Conservation (phyloP, 2,888 invertebrate genomes). For the Chloroclystis v-ata region DNA sequence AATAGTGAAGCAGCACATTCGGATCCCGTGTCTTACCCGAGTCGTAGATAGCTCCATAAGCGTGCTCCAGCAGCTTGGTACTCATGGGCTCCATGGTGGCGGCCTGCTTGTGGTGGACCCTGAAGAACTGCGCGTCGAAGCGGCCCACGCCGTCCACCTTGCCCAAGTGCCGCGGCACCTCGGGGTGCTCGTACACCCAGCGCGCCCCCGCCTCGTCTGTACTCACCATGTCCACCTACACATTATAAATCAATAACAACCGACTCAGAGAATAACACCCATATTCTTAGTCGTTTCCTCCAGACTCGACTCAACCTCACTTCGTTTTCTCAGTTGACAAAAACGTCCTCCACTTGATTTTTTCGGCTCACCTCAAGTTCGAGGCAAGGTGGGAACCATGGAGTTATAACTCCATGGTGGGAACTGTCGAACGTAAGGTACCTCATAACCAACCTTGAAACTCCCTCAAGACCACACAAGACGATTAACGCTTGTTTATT, state of each 20-base stretch:
- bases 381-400: too few relatives aligned
- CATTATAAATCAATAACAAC: neutral
- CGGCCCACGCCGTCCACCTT: constrained; percentile 78
- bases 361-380: too few relatives aligned
- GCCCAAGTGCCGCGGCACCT: constrained; percentile 81
- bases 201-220: constrained; percentile 76
- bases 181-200: constrained; percentile 71
- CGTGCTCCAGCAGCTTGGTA: constrained; percentile 82
- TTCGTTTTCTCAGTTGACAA: too few relatives aligned
- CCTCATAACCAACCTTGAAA: too few relatives aligned
- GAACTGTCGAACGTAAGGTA: too few relatives aligned
- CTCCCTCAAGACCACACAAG: too few relatives aligned
- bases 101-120: constrained; percentile 81
- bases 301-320: too few relatives aligned
- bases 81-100: constrained; percentile 82
- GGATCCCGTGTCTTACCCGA: constrained; percentile 56
- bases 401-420: too few relatives aligned
- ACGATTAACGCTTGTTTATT: too few relatives aligned
- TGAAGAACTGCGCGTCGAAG: constrained; percentile 83
- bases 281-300: too few relatives aligned
- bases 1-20: too few relatives aligned
- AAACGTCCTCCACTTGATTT: too few relatives aligned
- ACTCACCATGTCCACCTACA: constrained; percentile 75
- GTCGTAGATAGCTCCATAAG: constrained; percentile 84
- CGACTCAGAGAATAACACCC: neutral